Conservation (phyloP, 2,888 invertebrate genomes). For the Phlogophora meticulosa region DNA sequence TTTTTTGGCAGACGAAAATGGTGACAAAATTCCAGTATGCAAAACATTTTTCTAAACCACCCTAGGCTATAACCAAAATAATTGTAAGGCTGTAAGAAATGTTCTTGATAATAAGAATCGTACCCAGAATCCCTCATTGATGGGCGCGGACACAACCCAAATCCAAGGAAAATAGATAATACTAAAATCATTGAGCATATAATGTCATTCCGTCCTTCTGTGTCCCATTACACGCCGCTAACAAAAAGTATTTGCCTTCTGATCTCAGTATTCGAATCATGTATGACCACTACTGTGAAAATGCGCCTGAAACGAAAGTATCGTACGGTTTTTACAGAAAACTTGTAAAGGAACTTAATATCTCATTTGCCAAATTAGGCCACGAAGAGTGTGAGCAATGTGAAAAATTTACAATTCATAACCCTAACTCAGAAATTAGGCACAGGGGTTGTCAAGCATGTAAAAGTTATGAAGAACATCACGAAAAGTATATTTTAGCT, state of each 20-base stretch:
- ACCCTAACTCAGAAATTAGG: background rate
- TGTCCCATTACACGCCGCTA: slow-evolving; percentile 61
- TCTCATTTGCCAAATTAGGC: slow-evolving; percentile 39
- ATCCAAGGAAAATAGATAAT: background rate
- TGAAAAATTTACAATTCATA: slow-evolving; percentile 15
- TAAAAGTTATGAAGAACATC: slow-evolving; percentile 10
- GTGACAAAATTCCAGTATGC: slow-evolving; percentile 38
- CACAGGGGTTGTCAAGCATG: slow-evolving; percentile 2
- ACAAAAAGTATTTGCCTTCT: slow-evolving; percentile 50
- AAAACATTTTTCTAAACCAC: slow-evolving; percentile 43
- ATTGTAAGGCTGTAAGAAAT: slow-evolving; percentile 33
- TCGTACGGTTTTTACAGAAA: slow-evolving; percentile 39
- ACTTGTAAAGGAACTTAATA: slow-evolving; percentile 32
- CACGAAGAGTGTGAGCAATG: slow-evolving; percentile 31
- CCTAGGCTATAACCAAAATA: slow-evolving; percentile 39
- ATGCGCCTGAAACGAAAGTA: slow-evolving; percentile 15
- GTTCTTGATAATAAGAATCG: background rate
- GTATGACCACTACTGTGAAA: slow-evolving; percentile 35
- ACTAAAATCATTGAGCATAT: slow-evolving; percentile 43
- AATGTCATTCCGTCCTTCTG: slow-evolving; percentile 44
- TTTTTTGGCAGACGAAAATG: slow-evolving; percentile 34
- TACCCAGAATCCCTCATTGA: background rate
- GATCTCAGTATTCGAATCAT: slow-evolving; percentile 44
- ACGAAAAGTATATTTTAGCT: background rate
- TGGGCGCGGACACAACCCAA: slow-evolving; percentile 5